Evolutionary conservation across 2,797 vertebrate species (phyloP).

Genomic region (Scarus forsteni): DNA sequence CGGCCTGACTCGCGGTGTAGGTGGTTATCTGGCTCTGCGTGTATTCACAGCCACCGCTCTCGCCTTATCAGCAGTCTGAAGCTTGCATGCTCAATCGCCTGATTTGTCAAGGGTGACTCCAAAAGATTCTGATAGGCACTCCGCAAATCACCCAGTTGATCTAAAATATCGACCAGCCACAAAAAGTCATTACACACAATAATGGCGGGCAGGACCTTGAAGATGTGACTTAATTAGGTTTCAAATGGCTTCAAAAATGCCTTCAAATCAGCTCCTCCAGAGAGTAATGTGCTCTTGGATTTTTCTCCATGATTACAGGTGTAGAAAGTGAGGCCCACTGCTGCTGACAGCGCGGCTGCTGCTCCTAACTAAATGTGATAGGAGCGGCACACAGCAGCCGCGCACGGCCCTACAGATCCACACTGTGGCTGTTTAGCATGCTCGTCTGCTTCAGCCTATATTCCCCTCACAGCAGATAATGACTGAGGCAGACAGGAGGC

Average conservation of each 20-base stretch:
- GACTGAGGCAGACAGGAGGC: constrained; percentile 26
- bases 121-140: constrained; percentile 87
- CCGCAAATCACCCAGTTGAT: constrained; percentile 88
- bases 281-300: constrained; percentile 61
- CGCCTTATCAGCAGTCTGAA: constrained; percentile 84
- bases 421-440: constrained; percentile 38
- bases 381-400: constrained; percentile 6
- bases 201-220: constrained; percentile 86
- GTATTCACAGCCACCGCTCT: constrained; percentile 75
- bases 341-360: constrained; percentile 31
- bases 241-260: constrained; percentile 83
- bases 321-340: constrained; percentile 39
- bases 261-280: constrained; percentile 70
- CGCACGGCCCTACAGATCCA: constrained; percentile 10
- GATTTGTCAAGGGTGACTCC: constrained; percentile 87
- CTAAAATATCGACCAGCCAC: constrained; percentile 88
- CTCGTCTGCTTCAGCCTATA: constrained; percentile 16
- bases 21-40: constrained; percentile 67
- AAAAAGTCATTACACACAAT: constrained; percentile 89
- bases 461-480: constrained; percentile 27
- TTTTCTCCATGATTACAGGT: constrained; percentile 66
- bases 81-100: constrained; percentile 84
- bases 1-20: constrained; percentile 46
- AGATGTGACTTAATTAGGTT: constrained; percentile 89
- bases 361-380: constrained; percentile 30